These are phyloP conservation scores for Lymantria monacha DNA, from an alignment of 2,888 invertebrate species.

Conservation along the genomic window DNA sequence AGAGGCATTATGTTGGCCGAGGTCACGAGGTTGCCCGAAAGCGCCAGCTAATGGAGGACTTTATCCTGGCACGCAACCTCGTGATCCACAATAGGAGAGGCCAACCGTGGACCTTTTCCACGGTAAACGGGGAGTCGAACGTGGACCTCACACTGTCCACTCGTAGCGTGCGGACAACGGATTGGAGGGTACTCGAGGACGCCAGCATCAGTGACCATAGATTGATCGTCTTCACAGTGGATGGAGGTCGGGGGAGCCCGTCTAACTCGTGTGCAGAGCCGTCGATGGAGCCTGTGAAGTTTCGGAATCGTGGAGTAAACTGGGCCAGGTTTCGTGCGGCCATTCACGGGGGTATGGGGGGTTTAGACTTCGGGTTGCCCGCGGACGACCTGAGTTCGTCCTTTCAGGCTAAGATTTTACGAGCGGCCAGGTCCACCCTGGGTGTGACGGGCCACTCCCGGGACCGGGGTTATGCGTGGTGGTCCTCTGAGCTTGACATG, in stretches of 20 bases:
- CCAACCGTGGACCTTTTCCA: conserved; percentile 13
- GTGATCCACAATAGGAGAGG: neutral
- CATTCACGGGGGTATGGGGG: no score
- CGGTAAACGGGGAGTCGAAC: conserved; percentile 20
- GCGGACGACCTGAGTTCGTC: no score
- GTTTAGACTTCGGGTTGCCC: no score
- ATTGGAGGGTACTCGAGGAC: conserved; percentile 22
- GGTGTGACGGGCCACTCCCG: neutral
- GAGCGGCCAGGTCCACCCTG: no score
- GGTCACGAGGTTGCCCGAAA: neutral
- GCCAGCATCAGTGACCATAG: conserved; percentile 26
- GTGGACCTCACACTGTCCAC: conserved; percentile 28
- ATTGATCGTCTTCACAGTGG: conserved; percentile 11
- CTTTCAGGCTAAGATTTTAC: no score
- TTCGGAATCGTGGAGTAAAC: no score
- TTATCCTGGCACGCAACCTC: neutral
- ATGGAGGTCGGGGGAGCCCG: no score
- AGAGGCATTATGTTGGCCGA: neutral
- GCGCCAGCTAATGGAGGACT: neutral
- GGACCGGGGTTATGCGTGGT: conserved; percentile 9
- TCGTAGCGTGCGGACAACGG: conserved; percentile 3
- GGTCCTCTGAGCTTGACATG: conserved; percentile 5
- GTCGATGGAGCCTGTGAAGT: no score
- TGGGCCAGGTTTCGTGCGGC: no score
- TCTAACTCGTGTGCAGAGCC: no score